These are phyloP conservation scores for Periplaneta americana DNA, from an alignment of 1,140 invertebrate genomes.

Conservation along the genomic window DNA sequence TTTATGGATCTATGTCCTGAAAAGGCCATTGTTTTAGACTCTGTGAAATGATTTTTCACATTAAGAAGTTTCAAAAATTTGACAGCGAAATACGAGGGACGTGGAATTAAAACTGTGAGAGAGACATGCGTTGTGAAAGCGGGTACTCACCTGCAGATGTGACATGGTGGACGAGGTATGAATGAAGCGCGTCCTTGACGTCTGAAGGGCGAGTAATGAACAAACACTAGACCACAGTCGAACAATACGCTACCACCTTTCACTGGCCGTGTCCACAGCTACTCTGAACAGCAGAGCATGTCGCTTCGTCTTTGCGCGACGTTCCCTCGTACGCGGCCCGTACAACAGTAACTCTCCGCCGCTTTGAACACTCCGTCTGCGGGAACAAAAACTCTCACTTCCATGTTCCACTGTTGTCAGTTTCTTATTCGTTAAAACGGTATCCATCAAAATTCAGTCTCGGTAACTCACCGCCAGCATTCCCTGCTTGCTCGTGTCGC, in stretches of 20 bases:
- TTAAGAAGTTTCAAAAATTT: no score
- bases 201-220: background rate
- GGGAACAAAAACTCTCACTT: background rate
- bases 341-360: background rate
- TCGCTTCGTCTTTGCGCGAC: no score
- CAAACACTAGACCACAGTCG: background rate
- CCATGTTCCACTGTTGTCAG: background rate
- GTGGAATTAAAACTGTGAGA: no score
- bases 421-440: background rate
- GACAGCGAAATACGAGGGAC: no score
- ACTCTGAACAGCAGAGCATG: background rate
- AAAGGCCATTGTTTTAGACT: no score
- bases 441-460: background rate
- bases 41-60: no score
- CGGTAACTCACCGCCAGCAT: background rate
- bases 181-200: background rate
- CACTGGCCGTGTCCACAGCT: background rate
- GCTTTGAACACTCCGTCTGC: background rate
- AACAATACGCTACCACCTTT: background rate
- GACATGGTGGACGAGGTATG: background rate
- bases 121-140: no score
- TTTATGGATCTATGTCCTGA: no score
- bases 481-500: background rate
- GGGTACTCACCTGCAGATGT: background rate
- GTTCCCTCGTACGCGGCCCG: background rate